Evolutionary conservation across 2,888 invertebrate species (phyloP), one percentile per base, ranked within the genome.

Genomic region (Patella pellucida): DNA sequence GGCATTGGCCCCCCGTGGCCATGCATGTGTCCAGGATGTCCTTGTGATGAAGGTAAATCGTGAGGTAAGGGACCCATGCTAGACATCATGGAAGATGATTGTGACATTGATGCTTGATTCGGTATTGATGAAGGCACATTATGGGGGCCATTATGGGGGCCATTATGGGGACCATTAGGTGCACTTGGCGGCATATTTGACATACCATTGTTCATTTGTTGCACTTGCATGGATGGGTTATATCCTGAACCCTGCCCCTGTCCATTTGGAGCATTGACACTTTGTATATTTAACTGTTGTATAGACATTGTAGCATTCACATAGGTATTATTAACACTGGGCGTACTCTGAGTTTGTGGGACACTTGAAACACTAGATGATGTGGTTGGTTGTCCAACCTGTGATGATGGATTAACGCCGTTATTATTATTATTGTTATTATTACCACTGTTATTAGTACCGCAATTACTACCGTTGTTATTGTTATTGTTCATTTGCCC

Each of bases 221-320:
- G 87, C 19, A 86, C 83, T 79, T 88, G 86, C 87, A 88, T 86
- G 74, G 85, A 81, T 14, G 87, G 85, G 78, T 86, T 87, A 69
- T 84, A 79, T 78, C 84, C 77, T 68, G 78, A 79, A 75, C 83
- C 72, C 19, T 23, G 62, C 19, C 82, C 80, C 31, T 77, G 78
- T 62, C 71, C 73, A 62, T 62, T 78, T 12, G 80, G 83, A 69
- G 84, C 84, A 74, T 85, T 84, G 71, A 90, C 88, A 85, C 89
- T 90, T 83, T 92, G 92, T 80, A 92, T 92, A 84, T 92, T 92
- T 83, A 92, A 88, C 84, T 92, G 92, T 81, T 91, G 91, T 75
- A 92, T 92, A 70, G 92, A 91, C 91, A 92, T 91, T 62, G 91
- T 92, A 56, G 92, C 91, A 86, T 92, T 92, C 70, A 92, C 92